Evolutionary conservation across 2,113 vertebrate species (phyloP), one percentile per base, ranked within the genome.

Genomic region (Ctenodactylus gundi): DNA sequence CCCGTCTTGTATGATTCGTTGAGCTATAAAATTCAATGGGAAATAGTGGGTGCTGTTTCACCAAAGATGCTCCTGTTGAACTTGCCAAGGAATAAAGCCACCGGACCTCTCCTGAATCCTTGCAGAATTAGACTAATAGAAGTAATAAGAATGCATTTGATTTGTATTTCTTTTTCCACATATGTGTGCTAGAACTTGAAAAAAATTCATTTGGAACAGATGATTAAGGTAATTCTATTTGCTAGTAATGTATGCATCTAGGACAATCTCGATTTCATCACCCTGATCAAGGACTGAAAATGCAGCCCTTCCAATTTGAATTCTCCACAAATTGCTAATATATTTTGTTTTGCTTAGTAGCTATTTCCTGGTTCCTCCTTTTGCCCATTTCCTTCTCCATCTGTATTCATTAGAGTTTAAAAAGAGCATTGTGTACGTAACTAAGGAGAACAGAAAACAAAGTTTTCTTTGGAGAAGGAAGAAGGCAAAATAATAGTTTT

Each of bases 211-310:
- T 82, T 49, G 67, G 87, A 85, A 92, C 60, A 89, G 82, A 95
- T 97, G 96, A 97, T 97, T 97, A 96, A 95, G 97, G 89, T 96
- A 96, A 94, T 98, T 97, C 92, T 97, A 97, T 97, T 97, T 97
- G 94, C 96, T 96, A 82, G 95, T 97, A 97, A 97, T 96, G 75
- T 31, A 55, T 97, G 93, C 91, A 97, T 95, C 75, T 96, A 92
- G 67, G 3, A 91, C 93, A 96, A 92, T 92, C 97, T 98, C 94
- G 57, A 84, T 97, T 96, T 97, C 96, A 94, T 95, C 96, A 90
- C 83, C 90, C 86, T 58, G 96, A 97, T 94, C 92, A 95, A 92
- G 27, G 81, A 88, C 90, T 97, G 95, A 93, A 95, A 93, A 97
- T 92, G 84, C 77, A 96, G 93, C 70, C 95, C 65, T 97, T 97